Evolutionary conservation across 2,888 invertebrate genomes (phyloP), one percentile per base, ranked within the genome.

Genomic region (Ceraclea dissimilis): DNA sequence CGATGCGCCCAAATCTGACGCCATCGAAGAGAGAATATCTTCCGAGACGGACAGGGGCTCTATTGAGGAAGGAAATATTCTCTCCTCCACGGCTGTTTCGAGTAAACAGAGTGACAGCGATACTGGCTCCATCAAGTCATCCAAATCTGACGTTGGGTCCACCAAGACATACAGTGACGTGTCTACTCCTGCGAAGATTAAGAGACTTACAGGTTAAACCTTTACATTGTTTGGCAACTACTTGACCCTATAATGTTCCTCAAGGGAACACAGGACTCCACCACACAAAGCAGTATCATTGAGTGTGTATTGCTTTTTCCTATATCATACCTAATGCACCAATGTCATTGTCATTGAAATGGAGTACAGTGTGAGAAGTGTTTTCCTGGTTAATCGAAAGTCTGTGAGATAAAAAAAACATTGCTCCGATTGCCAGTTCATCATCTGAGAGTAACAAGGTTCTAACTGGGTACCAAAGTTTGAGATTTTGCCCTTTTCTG

Each of bases 121-220:
- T 10, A 13, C 34, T 6, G n/a, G 17, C n/a, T 20, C 50, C 10
- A 16, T 16, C 10, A 16, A 26, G n/a, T 31, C 56, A 19, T 49
- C 49, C 20, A 52, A 55, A 19, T 33, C 51, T 1, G 21, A 46
- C 17, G 47, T 18, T 19, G 44, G 52, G 2, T 39, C 54, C 2
- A 43, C 17, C 17, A 33, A 51, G 11, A 22, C 10, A 10, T 48
- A 43, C 18, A 33, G 16, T 16, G 49, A 26, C 5, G 4, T 26
- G 5, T 21, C 51, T 8, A 57, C 60, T 1, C 60, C 60, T 1
- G 55, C 60, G 4, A 61, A 59, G 39, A 54, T 59, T 0, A 58
- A 49, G 51, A 51, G 48, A 31, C 39, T 58, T 13, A 56, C 58
- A n/a, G 60, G 60, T 60, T 49, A 49, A 2, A 16, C 8, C 11